Evolutionary conservation across 2,888 invertebrate species (phyloP), one percentile per base, ranked within the genome.

Genomic region (Pycnomerus fuliginosus): DNA sequence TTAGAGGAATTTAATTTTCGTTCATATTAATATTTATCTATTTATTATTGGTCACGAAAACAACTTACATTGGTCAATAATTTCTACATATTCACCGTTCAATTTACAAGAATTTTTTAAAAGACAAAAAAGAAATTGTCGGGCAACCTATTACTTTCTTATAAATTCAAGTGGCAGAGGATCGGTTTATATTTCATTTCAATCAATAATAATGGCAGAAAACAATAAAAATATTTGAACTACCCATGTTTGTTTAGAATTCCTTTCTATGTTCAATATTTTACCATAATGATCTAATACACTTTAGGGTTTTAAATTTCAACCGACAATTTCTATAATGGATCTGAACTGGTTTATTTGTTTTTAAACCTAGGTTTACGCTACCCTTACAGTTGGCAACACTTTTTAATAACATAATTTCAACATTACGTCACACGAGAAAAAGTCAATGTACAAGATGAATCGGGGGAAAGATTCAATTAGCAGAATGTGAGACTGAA

Each of bases 401-500:
- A 4, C 3, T 8, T 23, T 39, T 25, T 39, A 32, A 39, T 32
- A 14, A 31, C 31, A 33, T 16, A 40, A 40, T 40, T 40, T 17
- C 16, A 17, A 20, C 16, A 3, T 8, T 8, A 17, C 16, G 32
- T 15, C 32, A 24, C 31, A 14, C 4, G 42, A 36, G 36, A 48
- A 51, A 51, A 47, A 56, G 55, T 52, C 55, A 48, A 41, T 37
- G 57, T 50, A 53, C 55, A 62, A 63, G 63, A 63, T 61, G 61
- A 63, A 63, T 63, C 43, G 60, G 44, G 56, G 53, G 48, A 52
- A 52, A 55, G 58, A 64, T 47, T 47, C 47, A 47, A 47, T 47
- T 47, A 47, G 55, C 44, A 47, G 55, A 52, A 54, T 56, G 62
- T 62, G 63, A 59, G 59, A 53, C 56, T 51, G 61, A 67, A 62